Conservation (phyloP, 2,113 vertebrate species). For the Pandion haliaetus region DNA sequence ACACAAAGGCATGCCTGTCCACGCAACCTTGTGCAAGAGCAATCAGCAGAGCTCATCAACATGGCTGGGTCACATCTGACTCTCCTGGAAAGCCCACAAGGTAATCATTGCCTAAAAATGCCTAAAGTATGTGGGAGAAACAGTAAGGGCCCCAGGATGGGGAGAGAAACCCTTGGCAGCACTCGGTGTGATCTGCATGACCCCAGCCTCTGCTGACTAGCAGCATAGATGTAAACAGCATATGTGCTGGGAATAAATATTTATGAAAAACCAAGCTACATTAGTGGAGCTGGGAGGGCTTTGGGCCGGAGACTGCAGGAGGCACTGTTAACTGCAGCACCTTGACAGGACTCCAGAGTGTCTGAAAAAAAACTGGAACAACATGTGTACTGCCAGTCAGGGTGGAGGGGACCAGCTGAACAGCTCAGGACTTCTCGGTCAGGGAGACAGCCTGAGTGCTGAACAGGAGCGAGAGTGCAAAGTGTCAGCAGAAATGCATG, state of each 20-base stretch:
- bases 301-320: background rate
- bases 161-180: background rate
- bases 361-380: background rate
- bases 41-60: background rate
- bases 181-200: background rate
- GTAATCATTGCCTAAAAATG: background rate
- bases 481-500: background rate
- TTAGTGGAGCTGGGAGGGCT: background rate
- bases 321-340: background rate
- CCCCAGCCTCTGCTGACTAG: background rate
- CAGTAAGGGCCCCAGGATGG: background rate
- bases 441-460: background rate
- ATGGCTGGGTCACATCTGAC: background rate
- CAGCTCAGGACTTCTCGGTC: background rate
- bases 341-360: background rate
- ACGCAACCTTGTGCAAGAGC: background rate
- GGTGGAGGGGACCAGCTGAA: background rate
- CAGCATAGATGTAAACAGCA: slow-evolving; percentile 1
- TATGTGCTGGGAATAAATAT: slow-evolving; percentile 25
- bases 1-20: background rate
- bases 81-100: background rate
- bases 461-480: background rate
- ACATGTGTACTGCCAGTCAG: background rate
- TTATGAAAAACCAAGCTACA: background rate
- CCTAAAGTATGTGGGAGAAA: background rate